phyloP scores from a whole-genome alignment of 2,797 vertebrate genomes.

The Micromesistius poutassou region DNA sequence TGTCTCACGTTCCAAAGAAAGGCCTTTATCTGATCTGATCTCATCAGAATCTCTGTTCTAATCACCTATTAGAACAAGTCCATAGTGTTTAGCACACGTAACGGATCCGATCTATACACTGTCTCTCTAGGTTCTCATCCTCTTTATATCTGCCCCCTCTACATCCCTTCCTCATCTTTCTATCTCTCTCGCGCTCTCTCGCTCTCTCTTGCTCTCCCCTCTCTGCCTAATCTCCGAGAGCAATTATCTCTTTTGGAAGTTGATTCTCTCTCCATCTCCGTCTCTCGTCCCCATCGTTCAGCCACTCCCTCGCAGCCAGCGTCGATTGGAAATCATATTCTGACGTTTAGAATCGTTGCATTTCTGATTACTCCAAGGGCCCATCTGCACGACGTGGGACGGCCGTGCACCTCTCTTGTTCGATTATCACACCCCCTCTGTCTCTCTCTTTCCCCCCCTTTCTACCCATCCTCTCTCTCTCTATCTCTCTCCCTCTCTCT shows the following conservation, averaged over 20 bases:
- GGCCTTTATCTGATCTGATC: not conserved
- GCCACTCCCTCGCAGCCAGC: constrained; percentile 47
- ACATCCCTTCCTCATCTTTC: not conserved
- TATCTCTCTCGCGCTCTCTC: not conserved
- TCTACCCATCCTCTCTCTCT: constrained; percentile 30
- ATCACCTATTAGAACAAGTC: not conserved
- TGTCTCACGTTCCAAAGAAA: not conserved
- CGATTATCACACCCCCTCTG: constrained; percentile 49
- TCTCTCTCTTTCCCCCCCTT: not conserved
- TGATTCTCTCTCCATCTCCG: not conserved
- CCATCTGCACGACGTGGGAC: constrained; percentile 36
- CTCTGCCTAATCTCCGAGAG: not conserved
- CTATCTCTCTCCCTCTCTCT: constrained; percentile 26
- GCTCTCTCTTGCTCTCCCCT: constrained; percentile 8
- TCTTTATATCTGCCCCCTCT: not conserved
- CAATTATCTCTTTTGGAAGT: constrained; percentile 4
- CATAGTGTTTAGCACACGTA: not conserved
- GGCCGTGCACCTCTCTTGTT: constrained; percentile 45
- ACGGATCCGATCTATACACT: constrained; percentile 4
- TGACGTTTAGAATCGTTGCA: constrained; percentile 70
- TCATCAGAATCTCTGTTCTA: not conserved
- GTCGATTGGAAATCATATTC: constrained; percentile 66
- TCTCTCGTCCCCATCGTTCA: not conserved
- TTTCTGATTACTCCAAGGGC: constrained; percentile 76
- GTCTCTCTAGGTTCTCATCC: constrained; percentile 7